Percentiles rank a stretch among this genome's conserved stretches.
Conservation (phyloP, 1,140 invertebrate genomes). For the Copidosoma floridanum region DNA sequence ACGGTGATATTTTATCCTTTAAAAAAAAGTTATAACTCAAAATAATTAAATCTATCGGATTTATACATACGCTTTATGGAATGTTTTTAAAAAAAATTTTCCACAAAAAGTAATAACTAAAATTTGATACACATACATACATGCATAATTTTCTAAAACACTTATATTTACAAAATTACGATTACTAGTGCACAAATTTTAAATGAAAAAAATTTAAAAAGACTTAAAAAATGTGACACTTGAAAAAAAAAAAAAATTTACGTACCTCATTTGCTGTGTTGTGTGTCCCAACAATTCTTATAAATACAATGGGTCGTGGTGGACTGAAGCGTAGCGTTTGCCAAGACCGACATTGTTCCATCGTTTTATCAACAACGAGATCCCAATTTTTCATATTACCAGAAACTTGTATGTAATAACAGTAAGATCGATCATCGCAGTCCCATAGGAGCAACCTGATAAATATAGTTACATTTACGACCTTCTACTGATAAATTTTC, state of each 20-base stretch:
- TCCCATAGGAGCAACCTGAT: slow-evolving; percentile 90
- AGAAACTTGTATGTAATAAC: slow-evolving; percentile 94
- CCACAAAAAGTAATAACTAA: neutral
- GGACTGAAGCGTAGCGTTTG: slow-evolving; percentile 81
- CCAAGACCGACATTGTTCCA: slow-evolving; percentile 84
- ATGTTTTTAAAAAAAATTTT: slow-evolving; percentile 6
- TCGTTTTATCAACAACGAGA: slow-evolving; percentile 75
- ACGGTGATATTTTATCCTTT: no score
- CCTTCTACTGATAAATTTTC: neutral
- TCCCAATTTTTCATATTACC: slow-evolving; percentile 89
- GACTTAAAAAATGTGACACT: no score
- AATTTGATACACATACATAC: neutral
- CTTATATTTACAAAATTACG: no score
- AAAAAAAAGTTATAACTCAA: no score
- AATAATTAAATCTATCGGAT: no score
- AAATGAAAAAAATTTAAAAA: no score
- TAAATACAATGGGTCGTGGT: slow-evolving; percentile 83
- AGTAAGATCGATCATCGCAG: slow-evolving; percentile 94
- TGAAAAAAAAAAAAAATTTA: slow-evolving; percentile 17
- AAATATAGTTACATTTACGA: slow-evolving; percentile 16
- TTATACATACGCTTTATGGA: no score
- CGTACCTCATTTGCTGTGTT: slow-evolving; percentile 95
- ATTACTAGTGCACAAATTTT: no score
- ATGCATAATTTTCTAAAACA: no score
- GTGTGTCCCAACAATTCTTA: slow-evolving; percentile 90